Evolutionary conservation across 92 coral and sea anemone species (phyloP), one percentile per base, ranked within the genome.

Genomic region (Porites divaricata): DNA sequence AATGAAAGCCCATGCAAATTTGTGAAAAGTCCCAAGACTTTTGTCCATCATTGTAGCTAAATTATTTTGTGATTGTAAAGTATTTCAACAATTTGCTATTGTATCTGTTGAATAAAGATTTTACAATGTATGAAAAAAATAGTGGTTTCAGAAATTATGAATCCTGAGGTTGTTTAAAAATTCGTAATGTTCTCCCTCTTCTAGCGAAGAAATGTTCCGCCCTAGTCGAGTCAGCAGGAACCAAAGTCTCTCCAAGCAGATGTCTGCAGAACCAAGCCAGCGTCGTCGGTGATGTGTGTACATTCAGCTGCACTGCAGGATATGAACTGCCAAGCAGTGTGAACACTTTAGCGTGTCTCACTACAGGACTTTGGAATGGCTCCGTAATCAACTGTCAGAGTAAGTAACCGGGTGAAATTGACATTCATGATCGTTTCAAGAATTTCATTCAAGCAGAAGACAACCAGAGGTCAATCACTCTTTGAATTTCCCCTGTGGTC

Each of bases 201-300:
- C 54, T 62, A 96, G 99, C 90, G 41, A 80, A 81, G 81, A 83
- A 73, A 21, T 96, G 99, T 51, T 35, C 88, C n/a, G 93, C 95
- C 1, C 84, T 96, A 26, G 10, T 86, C 5, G 74, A 62, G 51
- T 13, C 91, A 19, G 28, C 70, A 9, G 98, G 95, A 50, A 95
- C 95, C 1, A 81, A 74, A 24, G 91, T 94, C 54, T 87, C 86
- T 24, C 99, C 99, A 5, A n/a, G 86, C 6, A 76, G 81, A 9
- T 96, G 99, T 83, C 86, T 88, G 13, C 83, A 87, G 56, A 67
- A 84, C 81, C 88, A 88, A 2, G 80, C 17, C 24, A 88, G 90
- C 41, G 77, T 74, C 51, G 91, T 89, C 2, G 89, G 89, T 51
- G 89, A 93, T 77, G 75, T 72, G 23, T 96, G 99, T 63, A 90